Evolutionary conservation across 2,797 vertebrate genomes (phyloP), one percentile per base, ranked within the genome.

Genomic region (Triplophysa bombifrons): DNA sequence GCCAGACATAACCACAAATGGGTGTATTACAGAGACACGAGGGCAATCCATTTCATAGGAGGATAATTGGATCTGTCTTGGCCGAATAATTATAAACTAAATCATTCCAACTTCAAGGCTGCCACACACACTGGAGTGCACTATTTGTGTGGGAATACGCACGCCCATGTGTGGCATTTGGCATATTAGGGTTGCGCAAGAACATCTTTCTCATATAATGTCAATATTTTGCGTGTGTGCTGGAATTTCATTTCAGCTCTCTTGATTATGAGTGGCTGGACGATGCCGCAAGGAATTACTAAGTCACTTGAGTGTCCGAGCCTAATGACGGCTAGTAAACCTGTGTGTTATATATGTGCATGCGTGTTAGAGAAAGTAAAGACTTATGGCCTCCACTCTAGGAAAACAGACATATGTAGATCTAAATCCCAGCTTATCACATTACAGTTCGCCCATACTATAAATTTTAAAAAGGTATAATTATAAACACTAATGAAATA

Each of bases 61-160:
- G 61, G 25, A 88, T 91, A 91, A 93, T 88, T 92, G 88, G 89
- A 91, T 89, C 89, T 16, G 89, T 90, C 88, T 91, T 86, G 87
- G 85, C 87, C 86, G 88, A 85, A 85, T 93, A 92, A 92, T 92
- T 93, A 90, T 87, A 89, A 90, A 84, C 87, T 91, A 91, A 92
- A 92, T 93, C 89, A 91, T 88, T 87, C 70, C 66, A 80, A 85
- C 72, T 63, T 72, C 69, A 55, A 79, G 27, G 53, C 80, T 76
- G 72, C 61, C 81, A 75, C 58, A 60, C 41, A 51, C 51, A 70
- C 65, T 69, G 14, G 38, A 76, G 53, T 84, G 86, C 84, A 80
- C 82, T 80, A 81, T 80, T 85, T 86, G 87, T 88, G 85, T 90
- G 85, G 86, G 87, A 87, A 87, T 80, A 85, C 79, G 56, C 65